Conservation (phyloP, 1,140 invertebrate species). For the Philotrypesis tridentata region DNA sequence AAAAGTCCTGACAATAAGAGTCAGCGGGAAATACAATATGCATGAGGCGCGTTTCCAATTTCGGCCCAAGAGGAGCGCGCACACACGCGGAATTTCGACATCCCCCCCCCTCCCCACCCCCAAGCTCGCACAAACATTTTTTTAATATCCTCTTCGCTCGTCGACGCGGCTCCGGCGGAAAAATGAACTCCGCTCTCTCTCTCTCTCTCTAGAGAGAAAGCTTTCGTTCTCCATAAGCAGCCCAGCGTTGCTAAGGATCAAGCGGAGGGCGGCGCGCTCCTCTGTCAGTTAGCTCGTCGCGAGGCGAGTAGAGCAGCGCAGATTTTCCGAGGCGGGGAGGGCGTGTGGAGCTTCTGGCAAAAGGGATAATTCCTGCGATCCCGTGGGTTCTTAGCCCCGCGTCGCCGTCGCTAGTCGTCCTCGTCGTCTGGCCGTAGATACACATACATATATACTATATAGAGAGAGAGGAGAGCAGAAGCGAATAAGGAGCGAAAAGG, state of each 20-base stretch:
- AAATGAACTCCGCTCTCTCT: constrained; percentile 42
- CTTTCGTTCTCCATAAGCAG: neutral
- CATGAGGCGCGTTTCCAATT: constrained; percentile 14
- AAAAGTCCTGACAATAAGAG: constrained; percentile 9
- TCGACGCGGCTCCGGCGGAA: constrained; percentile 14
- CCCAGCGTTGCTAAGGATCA: constrained; percentile 50
- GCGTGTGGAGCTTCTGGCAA: neutral
- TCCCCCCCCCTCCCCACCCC: neutral
- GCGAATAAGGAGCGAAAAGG: neutral
- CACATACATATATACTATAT: too few species aligned
- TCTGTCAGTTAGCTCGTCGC: neutral
- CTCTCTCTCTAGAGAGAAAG: too few species aligned
- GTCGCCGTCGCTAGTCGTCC: too few species aligned
- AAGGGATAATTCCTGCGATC: constrained; percentile 56
- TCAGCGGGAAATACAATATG: neutral
- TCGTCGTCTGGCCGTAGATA: neutral
- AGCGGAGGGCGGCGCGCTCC: neutral
- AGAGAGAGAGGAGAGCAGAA: neutral
- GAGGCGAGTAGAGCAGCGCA: constrained; percentile 46
- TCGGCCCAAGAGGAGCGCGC: neutral
- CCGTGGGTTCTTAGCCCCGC: constrained; percentile 44
- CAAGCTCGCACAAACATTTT: constrained; percentile 23
- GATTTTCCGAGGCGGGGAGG: constrained; percentile 50
- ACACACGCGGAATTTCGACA: neutral
- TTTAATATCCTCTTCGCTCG: constrained; percentile 20